phyloP scores from a whole-genome alignment of 1,140 invertebrate genomes.

The Campoletis sonorensis region DNA sequence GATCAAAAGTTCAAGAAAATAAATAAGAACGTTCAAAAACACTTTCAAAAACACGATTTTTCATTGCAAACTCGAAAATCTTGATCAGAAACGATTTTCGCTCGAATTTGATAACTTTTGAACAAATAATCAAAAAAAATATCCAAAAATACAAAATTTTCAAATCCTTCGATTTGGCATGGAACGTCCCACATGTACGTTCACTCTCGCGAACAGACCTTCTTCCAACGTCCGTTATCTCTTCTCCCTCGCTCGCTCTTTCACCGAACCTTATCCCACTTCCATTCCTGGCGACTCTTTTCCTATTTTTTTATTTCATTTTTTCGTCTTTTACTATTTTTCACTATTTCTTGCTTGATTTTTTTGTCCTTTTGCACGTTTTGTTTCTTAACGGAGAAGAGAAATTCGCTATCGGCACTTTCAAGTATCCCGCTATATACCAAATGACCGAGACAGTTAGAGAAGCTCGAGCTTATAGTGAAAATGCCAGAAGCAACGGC shows the following conservation, averaged over 20 bases:
- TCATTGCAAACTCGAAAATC: no score
- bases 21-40: no score
- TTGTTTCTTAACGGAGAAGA: constrained; percentile 43
- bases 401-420: constrained; percentile 65
- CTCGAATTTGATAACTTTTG: no score
- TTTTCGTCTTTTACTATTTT: constrained; percentile 35
- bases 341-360: constrained; percentile 39
- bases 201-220: constrained; percentile 34
- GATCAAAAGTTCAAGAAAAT: no score
- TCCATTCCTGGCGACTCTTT: constrained; percentile 28
- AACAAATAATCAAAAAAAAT: no score
- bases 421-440: constrained; percentile 48
- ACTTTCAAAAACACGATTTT: no score
- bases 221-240: constrained; percentile 43
- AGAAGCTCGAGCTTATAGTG: neutral
- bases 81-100: no score
- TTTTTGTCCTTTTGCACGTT: constrained; percentile 34
- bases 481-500: neutral
- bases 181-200: no score
- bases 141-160: no score
- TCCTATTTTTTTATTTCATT: constrained; percentile 40
- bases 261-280: constrained; percentile 7
- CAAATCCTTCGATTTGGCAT: no score
- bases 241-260: constrained; percentile 35
- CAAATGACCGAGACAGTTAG: constrained; percentile 1